Evolutionary conservation across 1,140 invertebrate species (phyloP), one percentile per base, ranked within the genome.

Genomic region (Globodera rostochiensis): DNA sequence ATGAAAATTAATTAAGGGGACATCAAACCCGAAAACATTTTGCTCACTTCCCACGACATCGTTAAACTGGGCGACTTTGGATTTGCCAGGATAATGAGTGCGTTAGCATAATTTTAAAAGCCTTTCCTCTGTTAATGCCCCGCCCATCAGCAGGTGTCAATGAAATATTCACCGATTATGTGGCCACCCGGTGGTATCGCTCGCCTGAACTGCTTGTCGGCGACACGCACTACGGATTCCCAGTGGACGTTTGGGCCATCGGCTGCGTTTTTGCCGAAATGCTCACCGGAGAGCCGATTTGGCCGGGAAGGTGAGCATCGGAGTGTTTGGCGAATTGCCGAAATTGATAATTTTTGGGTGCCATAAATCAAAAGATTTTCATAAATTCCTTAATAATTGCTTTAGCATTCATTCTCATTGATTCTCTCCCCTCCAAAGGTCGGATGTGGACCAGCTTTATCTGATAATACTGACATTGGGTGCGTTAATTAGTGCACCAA

Each of bases 21-120:
- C 90, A 95, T 99, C 1, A 98, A 99, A 90, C 97, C 97, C 3
- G 97, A 99, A 92, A 99, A 99, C 90, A 98, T 99, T 82, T 91
- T 99, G 21, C 93, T 99, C n/a, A 98, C 96, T 19, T 92, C 93
- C 67, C 93, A 95, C 79, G 96, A 96, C 0, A 93, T 97, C 47
- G 95, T 99, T 21, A 99, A 99, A 91, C 92, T 99, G 0, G 98
- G 96, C 88, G 97, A 99, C 90, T 99, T 99, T 91, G 97, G 97
- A 46, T 99, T 99, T 91, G 97, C 97, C 0, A 92, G 97, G 86
- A 94, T 97, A 92, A 92, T 99, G 83, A 98, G 96, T 95, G 91
- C 92, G 93, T 80, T 66, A 47, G 19, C n/a, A 70, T 19, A 57
- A 47, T 77, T 83, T 49, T 71, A 0, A 85, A 77, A 46, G 49